phyloP scores from a whole-genome alignment of 2,113 vertebrate species.

The Platanista minor region DNA sequence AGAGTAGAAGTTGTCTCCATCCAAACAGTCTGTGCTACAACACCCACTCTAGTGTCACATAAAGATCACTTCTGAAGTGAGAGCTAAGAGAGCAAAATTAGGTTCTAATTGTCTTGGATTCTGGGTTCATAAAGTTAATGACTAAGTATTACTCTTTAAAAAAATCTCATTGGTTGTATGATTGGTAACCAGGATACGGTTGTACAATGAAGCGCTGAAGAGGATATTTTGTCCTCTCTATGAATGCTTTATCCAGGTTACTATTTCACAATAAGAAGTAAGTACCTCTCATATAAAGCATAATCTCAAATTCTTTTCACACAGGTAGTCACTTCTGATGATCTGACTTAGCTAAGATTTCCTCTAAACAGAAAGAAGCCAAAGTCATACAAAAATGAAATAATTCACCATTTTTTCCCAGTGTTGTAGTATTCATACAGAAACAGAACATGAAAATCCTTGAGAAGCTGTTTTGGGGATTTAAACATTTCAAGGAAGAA shows the following conservation, averaged over 20 bases:
- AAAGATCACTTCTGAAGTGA: not conserved
- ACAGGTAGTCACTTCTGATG: not conserved
- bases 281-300: not conserved
- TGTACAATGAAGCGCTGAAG: not conserved
- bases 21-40: not conserved
- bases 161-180: not conserved
- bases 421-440: not conserved
- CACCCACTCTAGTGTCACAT: rapidly evolving
- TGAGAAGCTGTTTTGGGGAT: not conserved
- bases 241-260: not conserved
- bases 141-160: not conserved
- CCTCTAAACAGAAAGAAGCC: not conserved
- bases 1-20: not conserved
- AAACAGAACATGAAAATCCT: not conserved
- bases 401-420: not conserved
- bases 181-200: not conserved
- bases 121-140: not conserved
- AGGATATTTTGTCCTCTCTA: not conserved
- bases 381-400: not conserved
- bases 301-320: not conserved
- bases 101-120: not conserved
- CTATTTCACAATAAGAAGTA: not conserved
- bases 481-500: not conserved
- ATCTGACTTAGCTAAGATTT: not conserved
- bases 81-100: not conserved